Base-by-base conservation (phyloP, 1,140 invertebrate genomes). In the Pseudomyrmex gracilis region DNA sequence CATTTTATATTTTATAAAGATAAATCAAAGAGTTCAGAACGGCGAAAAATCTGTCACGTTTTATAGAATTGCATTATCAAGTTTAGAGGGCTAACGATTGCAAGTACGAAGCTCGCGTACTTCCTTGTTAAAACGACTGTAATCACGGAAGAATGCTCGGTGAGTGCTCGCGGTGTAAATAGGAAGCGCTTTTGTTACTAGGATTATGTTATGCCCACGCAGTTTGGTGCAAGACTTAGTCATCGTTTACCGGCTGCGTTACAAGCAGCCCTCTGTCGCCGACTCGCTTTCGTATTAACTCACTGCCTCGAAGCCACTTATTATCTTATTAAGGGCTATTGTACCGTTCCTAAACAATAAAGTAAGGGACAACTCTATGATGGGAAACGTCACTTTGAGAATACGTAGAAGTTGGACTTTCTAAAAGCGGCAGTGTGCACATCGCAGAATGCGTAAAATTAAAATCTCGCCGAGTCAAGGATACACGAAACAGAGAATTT, bases 291-390 rank as follows among this genome's bases (percentile, higher is more conserved):
- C 76, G 45, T 80, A 53, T 71, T 71, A 80, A 80, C 66, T 70
- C 76, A 80, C 71, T 80, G 55, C 45, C 55, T 70, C 76, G 71
- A 55, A 70, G 49, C 49, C 34, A 67, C 76, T 80, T 71, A 70
- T 70, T 80, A 80, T 58, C 76, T 58, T 67, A 80, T 80, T 70
- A 80, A 47, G 60, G 66, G 76, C 66, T 55, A 80, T 80, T 80
- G 66, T 80, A 80, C 76, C 53, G 76, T 49, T 66, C 45, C 76
- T 80, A 80, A 80, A 80, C 53, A 80, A 80, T 71, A 80, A 80
- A 80, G 53, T 60, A 68, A 80, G 45, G 34, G 53, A 68, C 57
- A 55, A 57, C 22, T 43, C 4, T 20, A n/a, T 4, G 55, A 9
- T 80, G 76, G 53, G 53, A 80, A 43, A 58, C 15, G 51, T 24